Evolutionary conservation across 2,113 vertebrate species (phyloP), one percentile per base, ranked within the genome.

Genomic region (Australoheros scitulus): DNA sequence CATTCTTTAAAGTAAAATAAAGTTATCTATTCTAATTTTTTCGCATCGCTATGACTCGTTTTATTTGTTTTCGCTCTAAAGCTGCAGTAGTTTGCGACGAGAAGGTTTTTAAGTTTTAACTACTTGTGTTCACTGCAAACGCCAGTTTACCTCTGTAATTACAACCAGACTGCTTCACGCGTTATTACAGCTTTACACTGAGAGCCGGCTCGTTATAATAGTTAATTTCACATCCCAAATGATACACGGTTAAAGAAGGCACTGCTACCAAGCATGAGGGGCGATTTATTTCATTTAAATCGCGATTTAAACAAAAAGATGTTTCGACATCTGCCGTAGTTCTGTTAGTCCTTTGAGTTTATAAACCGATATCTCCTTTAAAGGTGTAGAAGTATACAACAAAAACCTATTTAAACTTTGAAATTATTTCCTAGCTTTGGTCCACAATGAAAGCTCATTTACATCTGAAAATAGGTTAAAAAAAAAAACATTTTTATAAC

Each of bases 81-180:
- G 15, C 10, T 10, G 2, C 11, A 64, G 8, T 14, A 26, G 2
- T 29, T 36, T n/a, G 26, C 29, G 20, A 50, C 8, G 32, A 6
- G 50, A 81, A 20, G 15, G 2, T 52, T 7, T 59, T 76, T 24
- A 79, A 79, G 24, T 83, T 78, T 58, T 4, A 11, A 11, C 18
- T 17, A 59, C 43, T 58, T 58, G 20, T n/a, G 52, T 58, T 76
- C 1, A 2, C 24, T 56, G 32, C 17, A 50, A 64, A 52, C 43
- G 5, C 24, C 43, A 50, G 41, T 15, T 64, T 70, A 50, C 63
- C 29, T 80, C 52, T 64, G 76, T 88, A 79, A 72, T 38, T 34
- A 59, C n/a, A 38, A 64, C 11, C 41, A 56, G 24, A 15, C 32
- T 14, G 17, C 52, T 74, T 32, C 3, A 56, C 22, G 32, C 8